Conservation (phyloP, 2,113 vertebrate genomes). For the pig (Sus scrofa) region T2T-Sscrofa CM000826.6:73977001-73977500, state of each 20-base stretch:
- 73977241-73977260: background rate
- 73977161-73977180: background rate
- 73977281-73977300: background rate
- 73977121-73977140: too few species aligned
- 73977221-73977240: background rate
- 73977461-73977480: background rate
- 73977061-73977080: background rate
- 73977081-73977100: rapidly evolving
- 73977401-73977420: background rate
- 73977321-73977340: too few species aligned
- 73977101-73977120: background rate
- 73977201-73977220: background rate
- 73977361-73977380: background rate
- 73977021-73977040: background rate
- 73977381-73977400: background rate
- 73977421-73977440: background rate
- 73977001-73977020: background rate
- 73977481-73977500: background rate
- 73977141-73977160: background rate
- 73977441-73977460: background rate
- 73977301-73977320: background rate
- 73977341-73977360: background rate
- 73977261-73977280: background rate
- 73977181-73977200: background rate
- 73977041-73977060: background rate